phyloP scores from a whole-genome alignment of 2,888 invertebrate species.

The Trimorus sp. region DNA sequence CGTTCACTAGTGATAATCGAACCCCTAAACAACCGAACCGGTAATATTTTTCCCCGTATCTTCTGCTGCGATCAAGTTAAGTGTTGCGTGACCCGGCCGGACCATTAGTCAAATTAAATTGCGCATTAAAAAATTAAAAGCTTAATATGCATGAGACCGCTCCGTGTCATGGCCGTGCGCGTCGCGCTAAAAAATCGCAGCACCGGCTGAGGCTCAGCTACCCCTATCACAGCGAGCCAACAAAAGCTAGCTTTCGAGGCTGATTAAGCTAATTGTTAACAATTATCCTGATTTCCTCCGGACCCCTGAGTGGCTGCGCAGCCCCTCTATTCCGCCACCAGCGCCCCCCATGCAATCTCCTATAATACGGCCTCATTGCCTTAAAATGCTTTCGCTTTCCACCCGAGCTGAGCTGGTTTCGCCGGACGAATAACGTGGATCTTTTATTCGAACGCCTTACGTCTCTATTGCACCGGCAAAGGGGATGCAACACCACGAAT shows the following conservation, averaged over 20 bases:
- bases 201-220: slow-evolving; percentile 56
- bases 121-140: slow-evolving; percentile 56
- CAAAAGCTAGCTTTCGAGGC: slow-evolving; percentile 80
- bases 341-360: slow-evolving; percentile 66
- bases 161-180: slow-evolving; percentile 32
- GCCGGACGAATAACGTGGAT: slow-evolving; percentile 63
- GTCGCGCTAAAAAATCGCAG: slow-evolving; percentile 44
- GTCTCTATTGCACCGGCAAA: slow-evolving; percentile 51
- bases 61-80: no score
- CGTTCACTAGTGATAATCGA: no score
- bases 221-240: slow-evolving; percentile 73
- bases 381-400: slow-evolving; percentile 77
- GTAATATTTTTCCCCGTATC: no score
- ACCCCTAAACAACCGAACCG: no score
- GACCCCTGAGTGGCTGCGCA: no score
- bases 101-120: background rate
- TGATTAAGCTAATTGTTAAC: slow-evolving; percentile 82
- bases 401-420: slow-evolving; percentile 73
- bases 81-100: no score
- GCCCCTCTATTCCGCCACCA: slow-evolving; percentile 33
- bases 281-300: slow-evolving; percentile 80
- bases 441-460: slow-evolving; percentile 66
- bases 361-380: slow-evolving; percentile 69
- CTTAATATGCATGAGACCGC: slow-evolving; percentile 33
- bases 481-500: slow-evolving; percentile 63